Percentiles rank a stretch among this genome's conserved stretches.
phyloP scores from a whole-genome alignment of 1,140 invertebrate genomes.

The Calephelis nemesis region DNA sequence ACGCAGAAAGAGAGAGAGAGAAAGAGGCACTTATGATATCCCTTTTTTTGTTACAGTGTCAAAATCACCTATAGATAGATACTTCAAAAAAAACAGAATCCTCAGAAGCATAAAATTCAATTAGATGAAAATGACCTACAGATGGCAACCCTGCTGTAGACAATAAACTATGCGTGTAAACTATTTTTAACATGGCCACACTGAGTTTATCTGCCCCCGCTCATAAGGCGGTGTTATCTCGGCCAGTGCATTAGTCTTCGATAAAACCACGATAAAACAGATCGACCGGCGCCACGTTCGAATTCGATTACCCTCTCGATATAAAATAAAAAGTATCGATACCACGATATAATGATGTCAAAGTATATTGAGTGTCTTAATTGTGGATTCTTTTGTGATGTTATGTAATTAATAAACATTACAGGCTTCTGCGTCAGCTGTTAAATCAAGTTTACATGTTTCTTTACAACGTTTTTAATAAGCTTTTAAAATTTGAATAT shows the following conservation, averaged over 20 bases:
- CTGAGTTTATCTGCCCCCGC: slow-evolving; percentile 72
- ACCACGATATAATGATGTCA: slow-evolving; percentile 70
- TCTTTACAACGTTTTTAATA: background rate
- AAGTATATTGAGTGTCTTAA: slow-evolving; percentile 70
- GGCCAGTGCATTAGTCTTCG: slow-evolving; percentile 73
- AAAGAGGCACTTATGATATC: too few relatives aligned
- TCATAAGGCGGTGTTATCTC: slow-evolving; percentile 70
- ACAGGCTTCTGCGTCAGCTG: background rate
- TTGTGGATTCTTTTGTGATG: slow-evolving; percentile 60
- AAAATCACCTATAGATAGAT: too few relatives aligned
- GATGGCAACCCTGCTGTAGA: slow-evolving; percentile 46
- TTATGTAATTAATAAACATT: slow-evolving; percentile 39
- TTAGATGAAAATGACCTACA: too few relatives aligned
- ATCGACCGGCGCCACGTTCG: slow-evolving; percentile 70
- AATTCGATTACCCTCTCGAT: slow-evolving; percentile 65
- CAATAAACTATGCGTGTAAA: slow-evolving; percentile 74
- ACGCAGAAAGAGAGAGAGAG: too few relatives aligned
- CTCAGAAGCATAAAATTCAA: too few relatives aligned
- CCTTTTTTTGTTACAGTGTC: too few relatives aligned
- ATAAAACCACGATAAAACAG: slow-evolving; percentile 73
- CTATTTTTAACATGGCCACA: slow-evolving; percentile 77
- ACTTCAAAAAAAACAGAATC: too few relatives aligned
- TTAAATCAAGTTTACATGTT: background rate
- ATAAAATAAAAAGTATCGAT: slow-evolving; percentile 73
- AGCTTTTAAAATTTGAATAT: too few relatives aligned